Conservation (phyloP, 2,888 invertebrate genomes). For the Apodemia duryi region DNA sequence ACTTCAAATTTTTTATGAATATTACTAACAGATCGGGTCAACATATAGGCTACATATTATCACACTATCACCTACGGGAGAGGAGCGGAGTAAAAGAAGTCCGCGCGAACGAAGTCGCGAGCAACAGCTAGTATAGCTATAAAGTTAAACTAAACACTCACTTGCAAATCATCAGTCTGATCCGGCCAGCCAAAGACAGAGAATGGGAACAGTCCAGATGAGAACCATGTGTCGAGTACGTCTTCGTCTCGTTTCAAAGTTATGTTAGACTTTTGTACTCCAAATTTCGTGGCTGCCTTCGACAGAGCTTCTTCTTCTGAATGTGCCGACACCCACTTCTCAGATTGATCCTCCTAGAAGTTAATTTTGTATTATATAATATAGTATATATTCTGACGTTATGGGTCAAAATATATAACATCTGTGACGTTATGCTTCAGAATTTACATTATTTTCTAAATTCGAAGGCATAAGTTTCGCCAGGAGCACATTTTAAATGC, state of each 20-base stretch:
- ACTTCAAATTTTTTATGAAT: too few species aligned
- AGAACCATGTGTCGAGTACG: slow-evolving; percentile 99
- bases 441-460: too few species aligned
- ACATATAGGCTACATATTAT: too few species aligned
- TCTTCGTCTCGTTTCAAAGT: slow-evolving; percentile 91
- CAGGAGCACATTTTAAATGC: too few species aligned
- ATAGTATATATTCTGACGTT: not conserved
- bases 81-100: too few species aligned
- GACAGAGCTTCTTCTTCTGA: slow-evolving; percentile 85
- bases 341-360: slow-evolving; percentile 61
- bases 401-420: not conserved
- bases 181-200: slow-evolving; percentile 99
- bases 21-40: too few species aligned
- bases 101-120: too few species aligned
- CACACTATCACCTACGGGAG: too few species aligned
- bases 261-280: slow-evolving; percentile 70
- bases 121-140: too few species aligned
- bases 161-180: slow-evolving; percentile 82
- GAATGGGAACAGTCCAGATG: slow-evolving; percentile 97
- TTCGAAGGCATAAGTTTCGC: too few species aligned
- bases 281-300: slow-evolving; percentile 88
- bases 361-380: not conserved
- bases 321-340: slow-evolving; percentile 89
- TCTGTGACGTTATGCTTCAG: too few species aligned
- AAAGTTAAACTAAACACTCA: slow-evolving; percentile 34